phyloP scores from a whole-genome alignment of 2,113 vertebrate genomes.

The Cynocephalus volans region DNA sequence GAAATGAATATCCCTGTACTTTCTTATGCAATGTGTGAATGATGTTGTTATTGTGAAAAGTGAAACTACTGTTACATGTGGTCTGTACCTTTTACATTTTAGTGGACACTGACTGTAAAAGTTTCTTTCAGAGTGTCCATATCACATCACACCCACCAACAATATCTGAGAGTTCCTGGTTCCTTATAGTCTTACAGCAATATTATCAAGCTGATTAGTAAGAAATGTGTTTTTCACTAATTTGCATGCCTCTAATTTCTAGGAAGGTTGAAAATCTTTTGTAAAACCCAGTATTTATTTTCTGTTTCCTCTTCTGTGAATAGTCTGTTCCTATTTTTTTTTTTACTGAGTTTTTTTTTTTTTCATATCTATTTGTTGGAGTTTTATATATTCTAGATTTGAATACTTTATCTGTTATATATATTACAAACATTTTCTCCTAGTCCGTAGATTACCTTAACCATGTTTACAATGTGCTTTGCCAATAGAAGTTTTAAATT shows the following conservation, averaged over 20 bases:
- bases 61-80: neutral
- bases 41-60: neutral
- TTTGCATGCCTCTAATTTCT: neutral
- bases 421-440: slow-evolving; percentile 10
- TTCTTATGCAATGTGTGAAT: slow-evolving; percentile 11
- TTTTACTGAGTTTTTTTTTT: neutral
- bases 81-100: neutral
- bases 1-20: neutral
- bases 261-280: slow-evolving; percentile 27
- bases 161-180: neutral
- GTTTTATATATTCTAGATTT: slow-evolving; percentile 49
- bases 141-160: neutral
- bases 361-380: neutral
- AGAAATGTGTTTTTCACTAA: neutral
- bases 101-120: neutral
- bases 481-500: neutral
- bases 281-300: neutral
- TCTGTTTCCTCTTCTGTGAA: slow-evolving; percentile 38
- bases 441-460: neutral
- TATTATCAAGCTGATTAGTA: neutral
- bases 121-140: neutral
- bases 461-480: neutral
- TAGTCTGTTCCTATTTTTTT: neutral
- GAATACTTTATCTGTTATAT: neutral
- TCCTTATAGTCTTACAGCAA: neutral